Percentiles rank a stretch among this genome's conserved stretches.
Evolutionary conservation across 2,797 vertebrate genomes (phyloP).

Genomic region (Hapalemur alaotrensis): DNA sequence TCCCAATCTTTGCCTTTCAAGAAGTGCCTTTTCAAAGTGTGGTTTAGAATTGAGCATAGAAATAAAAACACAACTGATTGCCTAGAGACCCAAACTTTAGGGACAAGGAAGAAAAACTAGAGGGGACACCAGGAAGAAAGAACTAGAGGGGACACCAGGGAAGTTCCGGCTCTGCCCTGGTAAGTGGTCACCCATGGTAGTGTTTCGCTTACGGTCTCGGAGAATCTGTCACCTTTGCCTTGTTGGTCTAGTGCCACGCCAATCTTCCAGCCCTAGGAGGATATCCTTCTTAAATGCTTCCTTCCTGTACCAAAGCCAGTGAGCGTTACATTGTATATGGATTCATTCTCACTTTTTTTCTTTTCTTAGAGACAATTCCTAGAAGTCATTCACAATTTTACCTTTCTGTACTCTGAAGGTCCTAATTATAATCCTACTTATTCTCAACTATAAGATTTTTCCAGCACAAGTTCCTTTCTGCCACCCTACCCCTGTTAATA

Average conservation of each 20-base stretch:
- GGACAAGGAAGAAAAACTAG: neutral
- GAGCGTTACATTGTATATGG: neutral
- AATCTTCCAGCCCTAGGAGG: neutral
- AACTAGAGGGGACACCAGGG: neutral
- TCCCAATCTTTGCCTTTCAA: slow-evolving; percentile 66
- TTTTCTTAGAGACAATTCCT: neutral
- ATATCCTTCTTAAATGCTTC: neutral
- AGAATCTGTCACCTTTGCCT: neutral
- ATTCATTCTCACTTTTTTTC: neutral
- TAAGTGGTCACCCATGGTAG: neutral
- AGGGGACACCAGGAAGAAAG: neutral
- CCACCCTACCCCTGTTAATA: neutral
- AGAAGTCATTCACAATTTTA: neutral
- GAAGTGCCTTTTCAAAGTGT: slow-evolving; percentile 62
- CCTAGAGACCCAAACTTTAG: slow-evolving; percentile 45
- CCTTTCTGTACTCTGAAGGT: neutral
- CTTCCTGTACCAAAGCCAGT: neutral
- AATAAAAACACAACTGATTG: slow-evolving; percentile 56
- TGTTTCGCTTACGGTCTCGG: neutral
- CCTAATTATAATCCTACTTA: neutral
- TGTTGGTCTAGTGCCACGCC: neutral
- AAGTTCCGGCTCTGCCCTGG: neutral
- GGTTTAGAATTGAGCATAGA: slow-evolving; percentile 55
- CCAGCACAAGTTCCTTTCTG: neutral
- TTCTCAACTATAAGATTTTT: neutral